Conservation (phyloP, 2,888 invertebrate genomes). For the Pycnomerus fuliginosus region DNA sequence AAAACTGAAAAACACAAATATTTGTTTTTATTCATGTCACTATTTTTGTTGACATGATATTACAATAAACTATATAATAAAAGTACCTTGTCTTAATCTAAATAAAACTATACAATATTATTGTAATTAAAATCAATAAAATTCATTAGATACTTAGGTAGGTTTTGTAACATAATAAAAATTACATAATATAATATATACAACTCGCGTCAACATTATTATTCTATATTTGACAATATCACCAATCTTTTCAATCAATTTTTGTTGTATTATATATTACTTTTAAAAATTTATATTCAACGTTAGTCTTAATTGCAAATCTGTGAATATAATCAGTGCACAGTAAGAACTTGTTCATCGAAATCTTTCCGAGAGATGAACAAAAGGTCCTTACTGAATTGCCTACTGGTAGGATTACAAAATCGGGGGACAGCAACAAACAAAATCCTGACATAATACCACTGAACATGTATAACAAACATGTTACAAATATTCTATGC, state of each 20-base stretch:
- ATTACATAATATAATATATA: slow-evolving; percentile 41
- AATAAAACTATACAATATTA: slow-evolving; percentile 49
- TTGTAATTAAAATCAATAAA: slow-evolving; percentile 42
- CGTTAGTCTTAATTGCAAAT: slow-evolving; percentile 18
- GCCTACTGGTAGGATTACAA: slow-evolving; percentile 4
- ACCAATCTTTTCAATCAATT: slow-evolving; percentile 32
- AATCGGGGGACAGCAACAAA: slow-evolving; percentile 26
- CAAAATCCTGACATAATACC: slow-evolving; percentile 27
- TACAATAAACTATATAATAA: slow-evolving; percentile 49
- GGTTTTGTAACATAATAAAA: slow-evolving; percentile 41
- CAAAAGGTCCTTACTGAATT: too few species aligned
- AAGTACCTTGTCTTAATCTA: slow-evolving; percentile 46
- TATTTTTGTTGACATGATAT: slow-evolving; percentile 48
- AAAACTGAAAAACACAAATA: slow-evolving; percentile 22
- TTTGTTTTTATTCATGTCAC: slow-evolving; percentile 31
- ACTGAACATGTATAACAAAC: slow-evolving; percentile 35
- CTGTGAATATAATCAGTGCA: slow-evolving; percentile 19
- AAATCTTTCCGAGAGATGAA: too few species aligned
- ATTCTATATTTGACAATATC: slow-evolving; percentile 39
- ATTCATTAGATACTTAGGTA: slow-evolving; percentile 39
- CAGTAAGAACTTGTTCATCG: slow-evolving; percentile 7
- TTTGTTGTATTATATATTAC: slow-evolving; percentile 13
- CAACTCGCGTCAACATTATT: slow-evolving; percentile 36
- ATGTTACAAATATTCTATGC: slow-evolving; percentile 27
- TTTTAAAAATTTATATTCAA: slow-evolving; percentile 24